A percentile compares a stretch with the other conserved stretches of the same genome.
Evolutionary conservation across 1,140 invertebrate genomes (phyloP).

Genomic region (Solenopsis fugax): DNA sequence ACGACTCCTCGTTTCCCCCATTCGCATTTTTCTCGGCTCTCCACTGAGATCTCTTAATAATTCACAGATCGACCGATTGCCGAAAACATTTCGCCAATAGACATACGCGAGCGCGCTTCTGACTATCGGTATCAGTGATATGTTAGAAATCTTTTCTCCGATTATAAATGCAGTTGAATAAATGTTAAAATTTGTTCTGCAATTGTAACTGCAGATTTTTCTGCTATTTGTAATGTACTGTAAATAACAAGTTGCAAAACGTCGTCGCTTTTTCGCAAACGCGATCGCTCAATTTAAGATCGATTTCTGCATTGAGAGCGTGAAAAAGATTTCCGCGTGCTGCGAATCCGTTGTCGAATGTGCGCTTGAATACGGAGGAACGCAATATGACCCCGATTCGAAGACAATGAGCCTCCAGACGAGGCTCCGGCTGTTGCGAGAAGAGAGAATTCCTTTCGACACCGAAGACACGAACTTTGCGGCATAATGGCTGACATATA

Average conservation of each 20-base stretch:
- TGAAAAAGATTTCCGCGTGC: not conserved
- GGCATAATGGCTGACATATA: conserved; percentile 70
- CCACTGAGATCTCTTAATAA: conserved; percentile 46
- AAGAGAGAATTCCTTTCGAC: conserved; percentile 68
- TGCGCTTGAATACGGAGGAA: conserved; percentile 20
- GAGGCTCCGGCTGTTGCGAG: conserved; percentile 41
- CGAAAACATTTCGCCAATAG: not conserved
- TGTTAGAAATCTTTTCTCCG: too few species aligned
- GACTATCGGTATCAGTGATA: too few species aligned
- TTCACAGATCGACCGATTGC: conserved; percentile 13
- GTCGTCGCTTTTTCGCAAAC: not conserved
- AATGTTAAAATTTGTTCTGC: too few species aligned
- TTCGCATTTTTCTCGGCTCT: conserved; percentile 21
- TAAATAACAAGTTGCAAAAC: not conserved
- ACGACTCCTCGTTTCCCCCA: conserved; percentile 6
- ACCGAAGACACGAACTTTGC: conserved; percentile 37
- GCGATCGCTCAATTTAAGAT: not conserved
- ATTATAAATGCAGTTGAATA: too few species aligned
- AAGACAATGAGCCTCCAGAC: conserved; percentile 67
- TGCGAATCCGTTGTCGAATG: conserved; percentile 15
- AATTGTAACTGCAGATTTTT: not conserved
- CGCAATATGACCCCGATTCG: conserved; percentile 68
- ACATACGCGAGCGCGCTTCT: too few species aligned
- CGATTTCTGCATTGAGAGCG: not conserved
- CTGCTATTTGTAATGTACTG: not conserved